These are phyloP conservation scores for Hylaea fasciaria DNA, from an alignment of 2,888 invertebrate genomes.

Conservation along the genomic window DNA sequence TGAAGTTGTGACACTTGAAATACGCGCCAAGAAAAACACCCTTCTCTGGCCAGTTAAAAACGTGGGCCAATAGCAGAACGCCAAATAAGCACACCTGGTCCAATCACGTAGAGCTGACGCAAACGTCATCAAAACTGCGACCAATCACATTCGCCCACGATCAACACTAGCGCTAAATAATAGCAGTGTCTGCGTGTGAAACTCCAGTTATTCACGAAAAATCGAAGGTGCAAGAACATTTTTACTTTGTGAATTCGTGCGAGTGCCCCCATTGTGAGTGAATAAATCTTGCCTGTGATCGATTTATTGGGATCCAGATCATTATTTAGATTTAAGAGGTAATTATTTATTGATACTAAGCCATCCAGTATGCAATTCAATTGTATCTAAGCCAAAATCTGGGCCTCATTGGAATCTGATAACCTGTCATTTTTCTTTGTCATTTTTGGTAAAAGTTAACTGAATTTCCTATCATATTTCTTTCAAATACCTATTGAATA, in stretches of 20 bases:
- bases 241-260: conserved; percentile 58
- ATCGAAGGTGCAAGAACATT: conserved; percentile 64
- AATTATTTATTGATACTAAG: conserved; percentile 44
- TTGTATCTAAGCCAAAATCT: conserved; percentile 28
- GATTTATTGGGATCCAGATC: conserved; percentile 49
- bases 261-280: conserved; percentile 62
- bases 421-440: conserved; percentile 33
- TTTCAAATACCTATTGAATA: not conserved
- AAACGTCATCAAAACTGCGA: conserved; percentile 72
- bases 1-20: conserved; percentile 57
- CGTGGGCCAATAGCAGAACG: conserved; percentile 88
- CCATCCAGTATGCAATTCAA: not conserved
- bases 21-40: conserved; percentile 59
- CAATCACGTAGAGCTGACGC: conserved; percentile 67
- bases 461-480: conserved; percentile 3
- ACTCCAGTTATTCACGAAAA: conserved; percentile 78
- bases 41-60: conserved; percentile 70
- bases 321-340: conserved; percentile 54
- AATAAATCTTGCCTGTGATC: conserved; percentile 68
- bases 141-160: conserved; percentile 87
- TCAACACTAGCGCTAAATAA: conserved; percentile 84
- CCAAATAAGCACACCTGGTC: conserved; percentile 83
- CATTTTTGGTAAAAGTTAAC: conserved; percentile 25
- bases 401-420: conserved; percentile 18
- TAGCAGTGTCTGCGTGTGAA: conserved; percentile 73